Evolutionary conservation across 2,888 invertebrate species (phyloP).

Genomic region (Chrysolina haemoptera): DNA sequence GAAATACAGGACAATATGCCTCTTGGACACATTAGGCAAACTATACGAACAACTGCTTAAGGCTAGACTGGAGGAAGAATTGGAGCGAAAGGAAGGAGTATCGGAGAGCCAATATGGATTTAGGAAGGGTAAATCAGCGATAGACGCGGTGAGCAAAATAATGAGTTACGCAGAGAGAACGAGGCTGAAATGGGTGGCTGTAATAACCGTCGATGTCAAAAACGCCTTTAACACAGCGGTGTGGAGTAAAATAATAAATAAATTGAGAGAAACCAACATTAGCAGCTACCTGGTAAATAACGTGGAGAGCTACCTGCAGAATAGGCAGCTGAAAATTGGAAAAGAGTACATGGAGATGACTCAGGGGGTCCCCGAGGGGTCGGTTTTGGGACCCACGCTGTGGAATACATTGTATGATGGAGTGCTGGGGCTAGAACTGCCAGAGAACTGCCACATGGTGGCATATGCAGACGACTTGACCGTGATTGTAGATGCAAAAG

Average conservation of each 20-base stretch:
- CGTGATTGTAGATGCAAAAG: background rate
- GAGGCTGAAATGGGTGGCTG: conserved; percentile 9
- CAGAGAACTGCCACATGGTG: background rate
- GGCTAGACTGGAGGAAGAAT: no score
- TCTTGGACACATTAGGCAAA: no score
- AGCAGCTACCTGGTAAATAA: background rate
- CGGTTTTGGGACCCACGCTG: background rate
- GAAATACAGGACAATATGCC: no score
- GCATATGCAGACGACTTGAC: background rate
- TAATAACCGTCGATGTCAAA: conserved; percentile 21
- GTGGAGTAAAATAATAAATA: background rate
- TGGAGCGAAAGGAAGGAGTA: no score
- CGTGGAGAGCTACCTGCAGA: background rate
- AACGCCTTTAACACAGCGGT: conserved; percentile 38
- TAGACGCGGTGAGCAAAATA: no score
- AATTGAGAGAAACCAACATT: no score
- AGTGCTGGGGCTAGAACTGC: background rate
- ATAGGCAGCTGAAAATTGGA: background rate
- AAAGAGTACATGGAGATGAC: background rate
- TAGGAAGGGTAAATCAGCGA: no score
- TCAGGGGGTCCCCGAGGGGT: background rate
- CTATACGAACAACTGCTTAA: no score
- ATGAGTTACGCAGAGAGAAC: no score
- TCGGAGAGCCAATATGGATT: no score
- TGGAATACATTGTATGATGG: background rate